Conservation (phyloP, 1,140 invertebrate genomes). For the Drosophila pectinifera region DNA sequence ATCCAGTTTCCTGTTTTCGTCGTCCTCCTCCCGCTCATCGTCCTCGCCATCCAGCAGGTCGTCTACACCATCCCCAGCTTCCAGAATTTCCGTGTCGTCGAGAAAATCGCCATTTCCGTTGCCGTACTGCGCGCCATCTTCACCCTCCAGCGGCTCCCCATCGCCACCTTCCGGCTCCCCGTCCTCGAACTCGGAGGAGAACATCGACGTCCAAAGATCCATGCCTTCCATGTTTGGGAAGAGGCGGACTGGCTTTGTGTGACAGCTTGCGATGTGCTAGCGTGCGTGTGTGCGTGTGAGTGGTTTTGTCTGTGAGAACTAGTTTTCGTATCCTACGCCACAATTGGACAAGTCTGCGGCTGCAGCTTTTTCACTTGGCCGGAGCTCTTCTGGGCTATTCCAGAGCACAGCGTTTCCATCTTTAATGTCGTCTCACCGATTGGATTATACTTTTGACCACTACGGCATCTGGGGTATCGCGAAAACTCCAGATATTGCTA, state of each 20-base stretch:
- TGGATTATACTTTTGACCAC: slow-evolving; percentile 17
- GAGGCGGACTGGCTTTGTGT: slow-evolving; percentile 5
- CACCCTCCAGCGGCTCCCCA: slow-evolving; percentile 8
- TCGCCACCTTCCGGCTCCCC: slow-evolving; percentile 31
- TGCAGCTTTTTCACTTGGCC: slow-evolving; percentile 29
- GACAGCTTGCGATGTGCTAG: slow-evolving; percentile 13
- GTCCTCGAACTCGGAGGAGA: slow-evolving; percentile 72
- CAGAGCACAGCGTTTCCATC: slow-evolving; percentile 1
- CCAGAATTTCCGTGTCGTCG: slow-evolving; percentile 25
- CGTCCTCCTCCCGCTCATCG: slow-evolving; percentile 34
- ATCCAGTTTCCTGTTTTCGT: slow-evolving; percentile 21
- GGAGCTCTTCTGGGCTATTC: slow-evolving; percentile 4
- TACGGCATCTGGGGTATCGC: not conserved
- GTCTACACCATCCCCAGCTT: slow-evolving; percentile 33
- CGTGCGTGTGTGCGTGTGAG: slow-evolving; percentile 30
- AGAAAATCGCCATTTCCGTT: slow-evolving; percentile 37
- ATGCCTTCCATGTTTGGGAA: slow-evolving; percentile 72
- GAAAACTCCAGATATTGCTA: slow-evolving; percentile 21
- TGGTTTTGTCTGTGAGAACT: slow-evolving; percentile 50
- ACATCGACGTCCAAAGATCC: slow-evolving; percentile 81
- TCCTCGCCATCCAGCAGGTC: slow-evolving; percentile 39
- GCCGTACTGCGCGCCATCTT: slow-evolving; percentile 37
- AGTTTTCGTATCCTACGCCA: slow-evolving; percentile 65
- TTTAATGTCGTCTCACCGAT: slow-evolving; percentile 19
- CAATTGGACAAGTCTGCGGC: slow-evolving; percentile 19